These are phyloP conservation scores for Neolamprologus falcicula DNA, from an alignment of 2,113 vertebrate species.

Conservation along the genomic window DNA sequence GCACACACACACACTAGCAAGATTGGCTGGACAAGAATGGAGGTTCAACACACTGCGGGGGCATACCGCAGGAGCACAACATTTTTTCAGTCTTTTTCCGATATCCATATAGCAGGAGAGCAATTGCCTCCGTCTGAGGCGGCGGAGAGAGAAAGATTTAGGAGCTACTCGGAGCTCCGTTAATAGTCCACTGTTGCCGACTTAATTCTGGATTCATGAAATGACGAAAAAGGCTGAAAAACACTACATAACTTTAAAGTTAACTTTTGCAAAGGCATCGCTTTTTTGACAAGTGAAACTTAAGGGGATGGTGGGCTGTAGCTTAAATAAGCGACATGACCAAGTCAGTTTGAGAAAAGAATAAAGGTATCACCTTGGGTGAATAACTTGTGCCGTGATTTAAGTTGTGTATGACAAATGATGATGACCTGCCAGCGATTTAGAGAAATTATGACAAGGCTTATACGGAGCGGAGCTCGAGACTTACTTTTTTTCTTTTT, in stretches of 20 bases:
- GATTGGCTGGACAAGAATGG: neutral
- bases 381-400: neutral
- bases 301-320: too few species aligned
- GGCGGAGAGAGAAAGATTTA: neutral
- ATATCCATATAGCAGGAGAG: neutral
- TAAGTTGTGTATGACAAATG: constrained; percentile 5
- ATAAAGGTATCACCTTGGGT: neutral
- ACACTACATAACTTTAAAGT: neutral
- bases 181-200: neutral
- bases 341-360: neutral
- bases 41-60: neutral
- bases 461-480: neutral
- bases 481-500: neutral
- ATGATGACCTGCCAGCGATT: neutral
- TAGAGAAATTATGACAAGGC: neutral
- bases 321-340: neutral
- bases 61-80: neutral
- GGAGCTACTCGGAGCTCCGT: neutral
- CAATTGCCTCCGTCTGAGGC: neutral
- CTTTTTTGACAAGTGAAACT: neutral
- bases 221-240: neutral
- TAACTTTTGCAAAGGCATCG: neutral
- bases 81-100: neutral
- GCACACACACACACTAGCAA: neutral
- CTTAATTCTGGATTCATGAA: constrained; percentile 10